Base-by-base conservation (phyloP, 2,888 invertebrate species). In the Parnassius apollo region DNA sequence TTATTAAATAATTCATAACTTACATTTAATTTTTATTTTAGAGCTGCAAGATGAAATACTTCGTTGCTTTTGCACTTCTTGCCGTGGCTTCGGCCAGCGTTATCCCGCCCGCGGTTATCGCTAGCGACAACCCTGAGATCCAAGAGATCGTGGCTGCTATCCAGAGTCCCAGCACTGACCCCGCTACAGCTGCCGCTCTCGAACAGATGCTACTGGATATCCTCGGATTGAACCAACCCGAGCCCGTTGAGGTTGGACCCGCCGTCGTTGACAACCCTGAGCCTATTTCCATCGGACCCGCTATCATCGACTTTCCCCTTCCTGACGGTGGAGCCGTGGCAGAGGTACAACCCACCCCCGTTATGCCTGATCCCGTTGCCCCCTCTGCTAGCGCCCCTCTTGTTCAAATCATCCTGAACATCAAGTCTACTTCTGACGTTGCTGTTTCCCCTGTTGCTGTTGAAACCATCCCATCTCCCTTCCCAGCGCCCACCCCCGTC, bases 81-180 rank as follows among this genome's bases (percentile, higher is more conserved):
- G 65, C 67, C 45, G 70, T 68, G 48, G 69, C 63, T 46, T 54
- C 68, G 12, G 68, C 68, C 13, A 59, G 55, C 56, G 59, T 46
- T 49, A 55, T 66, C 49, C 64, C 68, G 42, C 71, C 69, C 49
- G 64, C 75, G 22, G 62, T 74, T 52, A 65, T 69, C 70, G 73
- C 82, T 69, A 82, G 68, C 50, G 67, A 71, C 35, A 72, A 78
- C 72, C 60, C 70, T 42, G 61, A 66, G 63, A 62, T 81, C 68
- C 68, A 75, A 66, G 73, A 72, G 49, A 72, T 76, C 65, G 46
- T 75, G 10, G 70, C 67, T 12, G 71, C 75, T 45, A 76, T 75
- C 72, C 69, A 77, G 69, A 73, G 74, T 68, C 77, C 78, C 52
- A 76, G 69, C 75, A 75, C 76, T 11, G 69, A 76, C 70, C 74